A percentile compares a stretch with the other conserved stretches of the same genome.
Evolutionary conservation across 2,888 invertebrate species (phyloP).

Genomic region (Campoplex capitator): DNA sequence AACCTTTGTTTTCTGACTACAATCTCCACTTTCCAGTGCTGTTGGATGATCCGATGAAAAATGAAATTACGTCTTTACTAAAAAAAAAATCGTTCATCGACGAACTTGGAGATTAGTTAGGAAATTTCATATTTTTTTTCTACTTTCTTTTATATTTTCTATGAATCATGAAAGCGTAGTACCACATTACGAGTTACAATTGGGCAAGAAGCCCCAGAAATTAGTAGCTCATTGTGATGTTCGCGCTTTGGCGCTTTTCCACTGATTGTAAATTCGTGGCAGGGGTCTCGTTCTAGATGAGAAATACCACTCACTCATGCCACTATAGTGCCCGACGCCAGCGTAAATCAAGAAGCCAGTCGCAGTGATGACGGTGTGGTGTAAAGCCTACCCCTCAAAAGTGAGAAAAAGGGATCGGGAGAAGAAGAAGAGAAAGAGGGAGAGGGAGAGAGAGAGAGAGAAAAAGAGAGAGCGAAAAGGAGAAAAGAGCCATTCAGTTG

Average conservation of each 20-base stretch:
- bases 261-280: constrained; percentile 59
- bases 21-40: background rate
- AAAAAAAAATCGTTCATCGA: background rate
- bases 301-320: constrained; percentile 56
- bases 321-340: constrained; percentile 36
- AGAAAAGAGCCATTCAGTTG: constrained; percentile 43
- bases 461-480: background rate
- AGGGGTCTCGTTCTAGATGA: constrained; percentile 50
- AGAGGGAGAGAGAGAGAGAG: constrained; percentile 30
- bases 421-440: constrained; percentile 37
- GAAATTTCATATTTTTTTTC: background rate
- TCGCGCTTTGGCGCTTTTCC: constrained; percentile 51
- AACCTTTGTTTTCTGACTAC: background rate
- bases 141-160: background rate
- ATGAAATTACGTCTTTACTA: background rate
- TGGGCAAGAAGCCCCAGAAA: constrained; percentile 45
- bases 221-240: constrained; percentile 60
- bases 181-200: constrained; percentile 21
- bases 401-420: constrained; percentile 17
- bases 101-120: background rate
- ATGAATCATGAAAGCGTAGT: constrained; percentile 35
- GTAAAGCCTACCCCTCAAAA: constrained; percentile 43
- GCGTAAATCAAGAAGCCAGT: constrained; percentile 66
- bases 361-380: constrained; percentile 59
- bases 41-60: background rate